Percentiles rank a stretch among this genome's conserved stretches.
These are phyloP conservation scores for Ceratosolen fusciceps DNA, from an alignment of 1,140 invertebrate genomes.

Conservation along the genomic window DNA sequence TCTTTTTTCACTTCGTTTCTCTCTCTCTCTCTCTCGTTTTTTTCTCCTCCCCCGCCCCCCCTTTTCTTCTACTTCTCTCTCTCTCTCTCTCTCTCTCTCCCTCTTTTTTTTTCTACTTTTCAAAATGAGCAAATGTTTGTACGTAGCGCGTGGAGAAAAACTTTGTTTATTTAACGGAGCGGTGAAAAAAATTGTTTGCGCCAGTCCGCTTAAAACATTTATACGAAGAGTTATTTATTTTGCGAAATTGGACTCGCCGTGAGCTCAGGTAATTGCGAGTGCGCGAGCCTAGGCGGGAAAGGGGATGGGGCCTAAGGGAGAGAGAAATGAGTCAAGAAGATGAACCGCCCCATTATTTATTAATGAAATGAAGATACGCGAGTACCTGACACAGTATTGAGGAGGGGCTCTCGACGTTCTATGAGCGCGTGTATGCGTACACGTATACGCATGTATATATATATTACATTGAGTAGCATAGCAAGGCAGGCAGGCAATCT, in stretches of 20 bases:
- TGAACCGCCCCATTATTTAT: constrained; percentile 40
- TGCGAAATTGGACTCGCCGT: constrained; percentile 18
- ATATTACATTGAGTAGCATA: too few relatives aligned
- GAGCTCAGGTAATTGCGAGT: neutral
- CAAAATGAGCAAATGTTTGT: neutral
- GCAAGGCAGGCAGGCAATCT: neutral
- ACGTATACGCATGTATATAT: too few relatives aligned
- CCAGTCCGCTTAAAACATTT: constrained; percentile 33
- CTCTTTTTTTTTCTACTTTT: neutral
- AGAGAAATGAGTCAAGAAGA: constrained; percentile 26
- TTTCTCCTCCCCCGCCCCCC: neutral
- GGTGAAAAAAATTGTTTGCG: constrained; percentile 29
- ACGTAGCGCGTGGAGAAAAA: neutral
- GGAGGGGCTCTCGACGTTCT: too few relatives aligned
- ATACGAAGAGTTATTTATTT: constrained; percentile 43
- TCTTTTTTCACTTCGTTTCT: neutral
- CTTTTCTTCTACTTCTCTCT: neutral
- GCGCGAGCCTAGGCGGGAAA: neutral
- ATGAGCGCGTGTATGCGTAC: too few relatives aligned
- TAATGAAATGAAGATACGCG: constrained; percentile 42
- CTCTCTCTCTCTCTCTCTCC: neutral
- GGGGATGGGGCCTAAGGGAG: neutral
- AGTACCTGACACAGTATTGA: constrained; percentile 19
- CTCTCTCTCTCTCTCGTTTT: neutral
- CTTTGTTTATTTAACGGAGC: constrained; percentile 37